These are phyloP conservation scores for Dysdera silvatica DNA, from an alignment of 1,140 invertebrate species.

Conservation along the genomic window DNA sequence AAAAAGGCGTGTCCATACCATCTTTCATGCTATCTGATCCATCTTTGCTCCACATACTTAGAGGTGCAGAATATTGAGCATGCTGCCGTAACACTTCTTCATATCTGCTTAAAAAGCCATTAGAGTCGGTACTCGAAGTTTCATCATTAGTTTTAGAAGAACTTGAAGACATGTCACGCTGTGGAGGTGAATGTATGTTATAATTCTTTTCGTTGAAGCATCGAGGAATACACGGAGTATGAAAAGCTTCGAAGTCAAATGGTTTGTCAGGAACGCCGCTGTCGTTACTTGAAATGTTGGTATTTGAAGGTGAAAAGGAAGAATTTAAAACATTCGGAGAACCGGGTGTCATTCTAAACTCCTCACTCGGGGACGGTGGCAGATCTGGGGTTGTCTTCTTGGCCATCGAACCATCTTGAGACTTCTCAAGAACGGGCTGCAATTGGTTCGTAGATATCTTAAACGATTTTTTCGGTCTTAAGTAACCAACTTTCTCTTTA, in stretches of 20 bases:
- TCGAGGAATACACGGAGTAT: conserved; percentile 16
- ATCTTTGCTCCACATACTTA: background rate
- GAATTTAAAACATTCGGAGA: no score
- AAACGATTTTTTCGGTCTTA: conserved; percentile 60
- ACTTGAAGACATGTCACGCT: conserved; percentile 50
- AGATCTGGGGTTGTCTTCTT: conserved; percentile 6
- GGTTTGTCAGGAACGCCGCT: no score
- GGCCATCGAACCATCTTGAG: background rate
- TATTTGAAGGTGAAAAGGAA: no score
- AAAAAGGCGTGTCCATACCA: conserved; percentile 18
- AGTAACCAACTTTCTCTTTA: conserved; percentile 59
- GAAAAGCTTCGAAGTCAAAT: conserved; percentile 27
- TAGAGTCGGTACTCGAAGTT: background rate
- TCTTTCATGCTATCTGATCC: background rate
- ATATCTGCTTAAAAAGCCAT: conserved; percentile 6
- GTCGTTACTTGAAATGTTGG: no score
- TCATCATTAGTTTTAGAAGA: conserved; percentile 1
- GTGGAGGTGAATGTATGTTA: conserved; percentile 63
- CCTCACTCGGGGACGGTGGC: background rate
- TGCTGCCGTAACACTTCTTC: conserved; percentile 16
- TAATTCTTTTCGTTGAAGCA: conserved; percentile 56
- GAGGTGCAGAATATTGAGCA: conserved; percentile 9
- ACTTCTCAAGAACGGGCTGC: conserved; percentile 31
- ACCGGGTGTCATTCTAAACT: background rate
- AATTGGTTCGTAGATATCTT: conserved; percentile 55